A percentile compares a stretch with the other conserved stretches of the same genome.
Evolutionary conservation across 2,797 vertebrate species (phyloP).

Genomic region (Spizella passerina): DNA sequence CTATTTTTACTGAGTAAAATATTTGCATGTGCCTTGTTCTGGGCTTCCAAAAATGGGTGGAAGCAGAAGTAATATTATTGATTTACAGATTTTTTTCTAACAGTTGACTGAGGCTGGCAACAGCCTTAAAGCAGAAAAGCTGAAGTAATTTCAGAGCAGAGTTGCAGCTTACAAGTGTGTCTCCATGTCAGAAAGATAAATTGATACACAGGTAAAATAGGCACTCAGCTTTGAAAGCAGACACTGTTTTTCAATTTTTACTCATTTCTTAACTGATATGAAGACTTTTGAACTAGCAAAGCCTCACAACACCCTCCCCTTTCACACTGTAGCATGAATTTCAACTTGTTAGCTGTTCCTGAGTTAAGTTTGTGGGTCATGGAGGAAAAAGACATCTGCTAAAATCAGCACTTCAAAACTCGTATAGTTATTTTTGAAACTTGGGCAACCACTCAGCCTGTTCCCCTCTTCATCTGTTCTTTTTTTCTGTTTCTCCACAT

Average conservation of each 20-base stretch:
- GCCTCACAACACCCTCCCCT: background rate
- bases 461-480: background rate
- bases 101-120: background rate
- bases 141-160: background rate
- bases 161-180: background rate
- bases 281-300: background rate
- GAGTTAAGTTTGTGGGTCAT: background rate
- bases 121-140: background rate
- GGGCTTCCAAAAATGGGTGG: background rate
- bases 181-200: background rate
- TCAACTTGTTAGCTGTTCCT: background rate
- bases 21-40: background rate
- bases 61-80: background rate
- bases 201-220: background rate
- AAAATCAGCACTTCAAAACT: background rate
- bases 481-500: background rate
- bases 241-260: background rate
- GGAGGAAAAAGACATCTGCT: background rate
- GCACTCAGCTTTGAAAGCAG: background rate
- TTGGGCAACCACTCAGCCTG: background rate
- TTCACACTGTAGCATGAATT: background rate
- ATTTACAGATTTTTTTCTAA: background rate
- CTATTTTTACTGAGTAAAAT: background rate
- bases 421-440: background rate
- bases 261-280: background rate